Base-by-base conservation (phyloP, 2,797 vertebrate species). In the Dallia pectoralis region DNA sequence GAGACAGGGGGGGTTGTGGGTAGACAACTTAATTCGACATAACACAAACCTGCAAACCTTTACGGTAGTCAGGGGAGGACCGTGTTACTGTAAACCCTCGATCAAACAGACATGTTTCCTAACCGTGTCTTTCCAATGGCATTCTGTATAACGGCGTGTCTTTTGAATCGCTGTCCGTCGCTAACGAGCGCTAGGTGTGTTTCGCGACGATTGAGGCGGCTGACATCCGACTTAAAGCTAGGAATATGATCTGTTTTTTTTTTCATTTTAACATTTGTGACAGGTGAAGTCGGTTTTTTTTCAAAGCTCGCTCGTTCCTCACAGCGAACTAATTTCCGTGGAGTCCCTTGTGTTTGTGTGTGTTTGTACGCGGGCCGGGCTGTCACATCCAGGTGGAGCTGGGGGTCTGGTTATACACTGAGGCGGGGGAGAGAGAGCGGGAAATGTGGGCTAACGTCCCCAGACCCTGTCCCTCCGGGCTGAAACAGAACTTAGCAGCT, bases 381-480 rank as follows among this genome's bases (percentile, higher is more conserved):
- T 2, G 59, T 27, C 75, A 77, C 87, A 82, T 84, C 79, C 87
- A 91, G 88, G 89, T 91, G 74, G 48, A 73, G 25, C 70, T 84
- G 82, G 83, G 66, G n/a, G 51, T 44, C 77, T 83, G 84, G 86
- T 71, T 84, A 69, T 48, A 74, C 67, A 82, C 74, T 48, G 36
- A 59, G 72, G 73, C 87, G 86, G 88, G n/a, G 53, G 22, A 59
- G 53, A 59, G 36, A 53, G 72, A 74, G 86, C 84, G 86, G 88
- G 75, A 59, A 74, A 91, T 91, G 82, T 91, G 87, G 91, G 89
- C 91, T 91, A 91, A 89, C 83, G 83, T 82, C 82, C 36, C 75
- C 2, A 53, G 76, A 83, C 74, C 84, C 79, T 74, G 86, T 89
- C 89, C 87, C 89, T 81, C 0, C 8, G 72, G 91, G 91, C 33